A percentile compares a stretch with the other conserved stretches of the same genome.
phyloP scores from a whole-genome alignment of 30 jellyfish, hydroid and myxozoan species.

The Catostylus mosaicus region DNA sequence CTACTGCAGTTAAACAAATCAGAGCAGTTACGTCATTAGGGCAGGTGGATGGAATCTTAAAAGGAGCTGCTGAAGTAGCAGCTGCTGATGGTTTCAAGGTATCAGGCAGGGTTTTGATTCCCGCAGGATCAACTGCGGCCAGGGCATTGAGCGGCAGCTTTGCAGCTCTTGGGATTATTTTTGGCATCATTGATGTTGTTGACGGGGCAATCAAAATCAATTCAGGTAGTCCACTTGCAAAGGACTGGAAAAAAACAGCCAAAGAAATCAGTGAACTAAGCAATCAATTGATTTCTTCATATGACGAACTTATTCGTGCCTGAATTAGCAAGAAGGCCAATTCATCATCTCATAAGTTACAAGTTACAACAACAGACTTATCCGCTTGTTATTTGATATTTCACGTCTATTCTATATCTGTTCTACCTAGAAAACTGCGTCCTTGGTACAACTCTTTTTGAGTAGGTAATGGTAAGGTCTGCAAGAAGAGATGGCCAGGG shows the following conservation, averaged over 20 bases:
- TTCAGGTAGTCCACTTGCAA: not conserved
- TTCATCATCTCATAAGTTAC: too few species aligned
- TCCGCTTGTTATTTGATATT: too few species aligned
- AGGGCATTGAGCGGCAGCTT: not conserved
- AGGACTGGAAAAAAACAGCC: not conserved
- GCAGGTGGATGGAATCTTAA: constrained; percentile 1
- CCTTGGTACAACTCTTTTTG: too few species aligned
- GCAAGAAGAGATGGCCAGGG: too few species aligned
- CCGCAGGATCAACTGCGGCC: constrained; percentile 42
- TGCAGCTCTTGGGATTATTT: constrained; percentile 7
- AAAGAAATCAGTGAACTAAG: not conserved
- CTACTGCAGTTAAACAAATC: not conserved
- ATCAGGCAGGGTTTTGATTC: constrained; percentile 19
- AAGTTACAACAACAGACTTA: too few species aligned
- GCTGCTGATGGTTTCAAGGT: constrained; percentile 49
- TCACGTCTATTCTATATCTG: too few species aligned
- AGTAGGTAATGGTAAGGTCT: too few species aligned
- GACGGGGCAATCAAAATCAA: not conserved
- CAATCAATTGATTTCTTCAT: not conserved
- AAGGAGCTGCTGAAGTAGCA: constrained; percentile 26
- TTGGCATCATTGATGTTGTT: constrained; percentile 20
- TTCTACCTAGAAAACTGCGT: too few species aligned
- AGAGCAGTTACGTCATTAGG: not conserved
- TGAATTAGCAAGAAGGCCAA: too few species aligned
- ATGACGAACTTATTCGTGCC: constrained; percentile 28